Conservation (phyloP, 2,888 invertebrate genomes). For the Leucophenga maculata region DNA sequence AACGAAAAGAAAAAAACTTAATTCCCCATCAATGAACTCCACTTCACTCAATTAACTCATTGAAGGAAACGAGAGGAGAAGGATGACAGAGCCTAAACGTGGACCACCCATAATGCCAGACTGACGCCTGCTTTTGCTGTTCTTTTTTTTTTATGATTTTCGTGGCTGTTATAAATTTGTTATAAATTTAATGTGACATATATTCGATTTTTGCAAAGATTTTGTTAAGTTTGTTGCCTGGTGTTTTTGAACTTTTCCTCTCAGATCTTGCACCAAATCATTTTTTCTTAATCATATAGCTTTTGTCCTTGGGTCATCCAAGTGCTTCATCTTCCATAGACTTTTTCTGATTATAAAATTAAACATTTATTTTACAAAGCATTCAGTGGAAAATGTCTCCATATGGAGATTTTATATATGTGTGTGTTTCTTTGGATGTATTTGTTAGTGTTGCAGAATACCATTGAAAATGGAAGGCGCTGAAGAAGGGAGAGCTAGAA, state of each 20-base stretch:
- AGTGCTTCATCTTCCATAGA: neutral
- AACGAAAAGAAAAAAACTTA: conserved; percentile 56
- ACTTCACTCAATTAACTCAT: conserved; percentile 38
- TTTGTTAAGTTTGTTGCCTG: conserved; percentile 21
- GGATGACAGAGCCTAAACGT: neutral
- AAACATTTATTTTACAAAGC: conserved; percentile 54
- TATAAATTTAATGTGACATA: conserved; percentile 58
- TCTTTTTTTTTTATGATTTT: conserved; percentile 37
- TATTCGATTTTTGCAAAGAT: conserved; percentile 13
- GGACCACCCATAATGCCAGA: conserved; percentile 40
- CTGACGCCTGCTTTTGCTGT: conserved; percentile 35
- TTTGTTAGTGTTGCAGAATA: conserved; percentile 61
- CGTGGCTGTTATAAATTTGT: conserved; percentile 37
- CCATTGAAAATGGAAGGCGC: neutral
- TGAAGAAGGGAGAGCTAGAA: no score
- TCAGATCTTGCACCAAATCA: no score
- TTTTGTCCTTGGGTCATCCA: conserved; percentile 54
- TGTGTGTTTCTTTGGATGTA: conserved; percentile 38
- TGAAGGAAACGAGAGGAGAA: neutral
- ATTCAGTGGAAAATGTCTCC: conserved; percentile 47
- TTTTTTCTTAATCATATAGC: conserved; percentile 3
- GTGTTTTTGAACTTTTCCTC: neutral
- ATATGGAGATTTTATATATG: neutral
- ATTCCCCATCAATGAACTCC: conserved; percentile 58
- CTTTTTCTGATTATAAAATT: conserved; percentile 38